Conservation (phyloP, 2,113 vertebrate genomes). For the Rhodinocichla rosea region DNA sequence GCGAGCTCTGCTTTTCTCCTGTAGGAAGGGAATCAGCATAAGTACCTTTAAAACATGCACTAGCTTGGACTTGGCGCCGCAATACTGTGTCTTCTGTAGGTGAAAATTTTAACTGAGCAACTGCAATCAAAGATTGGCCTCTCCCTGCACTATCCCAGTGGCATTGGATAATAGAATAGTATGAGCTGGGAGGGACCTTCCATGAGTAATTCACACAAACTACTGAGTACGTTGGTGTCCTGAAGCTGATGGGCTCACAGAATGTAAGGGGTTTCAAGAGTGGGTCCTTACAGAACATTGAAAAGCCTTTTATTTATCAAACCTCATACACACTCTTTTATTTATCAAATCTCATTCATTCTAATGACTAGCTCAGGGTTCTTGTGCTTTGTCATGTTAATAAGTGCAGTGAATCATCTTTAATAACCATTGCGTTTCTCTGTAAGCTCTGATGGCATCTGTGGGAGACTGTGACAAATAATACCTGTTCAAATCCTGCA, state of each 20-base stretch:
- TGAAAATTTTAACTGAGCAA: not conserved
- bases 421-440: not conserved
- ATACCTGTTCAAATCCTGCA: not conserved
- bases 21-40: not conserved
- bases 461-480: not conserved
- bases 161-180: not conserved
- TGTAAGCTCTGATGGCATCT: not conserved
- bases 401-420: not conserved
- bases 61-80: not conserved
- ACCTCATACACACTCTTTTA: not conserved
- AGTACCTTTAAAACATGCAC: not conserved
- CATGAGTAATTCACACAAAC: not conserved
- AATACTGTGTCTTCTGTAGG: not conserved
- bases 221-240: not conserved
- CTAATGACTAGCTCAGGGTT: not conserved
- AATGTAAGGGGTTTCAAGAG: not conserved
- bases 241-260: not conserved
- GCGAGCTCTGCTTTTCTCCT: not conserved
- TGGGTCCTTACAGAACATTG: not conserved
- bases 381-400: not conserved
- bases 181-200: not conserved
- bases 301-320: not conserved
- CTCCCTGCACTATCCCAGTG: not conserved
- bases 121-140: not conserved
- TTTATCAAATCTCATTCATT: not conserved